phyloP scores from a whole-genome alignment of 2,113 vertebrate genomes.

The Gallinago jamesoni region DNA sequence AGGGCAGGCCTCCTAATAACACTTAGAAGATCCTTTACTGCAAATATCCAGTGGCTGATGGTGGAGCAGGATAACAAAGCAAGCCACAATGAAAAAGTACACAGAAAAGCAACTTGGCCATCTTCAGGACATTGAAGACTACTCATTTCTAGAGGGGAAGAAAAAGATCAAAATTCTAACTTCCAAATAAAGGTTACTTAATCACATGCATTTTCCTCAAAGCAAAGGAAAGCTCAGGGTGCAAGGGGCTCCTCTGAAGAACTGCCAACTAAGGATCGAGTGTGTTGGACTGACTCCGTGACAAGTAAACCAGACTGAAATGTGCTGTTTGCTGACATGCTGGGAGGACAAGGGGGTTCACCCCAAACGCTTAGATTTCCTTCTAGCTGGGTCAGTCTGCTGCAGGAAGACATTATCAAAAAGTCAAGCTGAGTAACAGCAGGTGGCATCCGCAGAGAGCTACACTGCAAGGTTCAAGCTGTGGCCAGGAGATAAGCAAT shows the following conservation, averaged over 20 bases:
- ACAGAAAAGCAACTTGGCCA: neutral
- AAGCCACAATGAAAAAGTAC: neutral
- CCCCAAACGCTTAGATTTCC: neutral
- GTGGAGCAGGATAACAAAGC: neutral
- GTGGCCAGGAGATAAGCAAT: constrained; percentile 2
- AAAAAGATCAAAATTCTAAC: neutral
- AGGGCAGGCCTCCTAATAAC: neutral
- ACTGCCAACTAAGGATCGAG: neutral
- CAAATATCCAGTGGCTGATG: neutral
- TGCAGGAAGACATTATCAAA: neutral
- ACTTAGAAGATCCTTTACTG: neutral
- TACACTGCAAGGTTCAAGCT: neutral
- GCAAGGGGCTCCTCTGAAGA: neutral
- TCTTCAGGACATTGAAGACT: neutral
- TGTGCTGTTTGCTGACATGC: neutral
- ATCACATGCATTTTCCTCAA: neutral
- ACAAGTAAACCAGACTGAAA: neutral
- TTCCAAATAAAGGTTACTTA: neutral
- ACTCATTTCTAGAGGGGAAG: neutral
- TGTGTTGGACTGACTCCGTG: neutral
- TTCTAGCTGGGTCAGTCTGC: neutral
- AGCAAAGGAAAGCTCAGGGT: neutral
- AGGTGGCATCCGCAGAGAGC: neutral
- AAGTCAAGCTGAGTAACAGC: neutral
- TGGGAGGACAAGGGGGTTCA: neutral